Evolutionary conservation across 1,140 invertebrate species (phyloP).

Genomic region (Lucilia cuprina): DNA sequence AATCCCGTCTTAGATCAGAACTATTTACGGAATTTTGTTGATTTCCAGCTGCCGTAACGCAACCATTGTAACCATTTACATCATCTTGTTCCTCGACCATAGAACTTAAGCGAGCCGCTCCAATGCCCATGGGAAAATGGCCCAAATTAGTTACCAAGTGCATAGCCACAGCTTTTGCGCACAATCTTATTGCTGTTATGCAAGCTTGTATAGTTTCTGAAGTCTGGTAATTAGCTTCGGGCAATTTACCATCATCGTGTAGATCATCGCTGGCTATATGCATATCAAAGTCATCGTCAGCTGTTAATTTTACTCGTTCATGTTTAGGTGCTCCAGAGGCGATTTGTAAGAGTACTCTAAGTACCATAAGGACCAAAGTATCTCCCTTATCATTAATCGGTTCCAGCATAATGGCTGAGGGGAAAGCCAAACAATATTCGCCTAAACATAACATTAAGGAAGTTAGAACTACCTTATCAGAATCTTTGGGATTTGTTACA

Average conservation of each 20-base stretch:
- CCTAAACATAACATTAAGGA: slow-evolving; percentile 88
- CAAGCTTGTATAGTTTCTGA: slow-evolving; percentile 64
- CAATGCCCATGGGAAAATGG: slow-evolving; percentile 89
- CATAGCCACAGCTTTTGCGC: slow-evolving; percentile 75
- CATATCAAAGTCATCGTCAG: slow-evolving; percentile 73
- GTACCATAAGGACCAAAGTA: slow-evolving; percentile 67
- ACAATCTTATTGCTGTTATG: slow-evolving; percentile 68
- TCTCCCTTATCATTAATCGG: slow-evolving; percentile 63
- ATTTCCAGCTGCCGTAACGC: not conserved
- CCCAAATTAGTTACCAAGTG: slow-evolving; percentile 88
- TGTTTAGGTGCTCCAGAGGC: slow-evolving; percentile 60
- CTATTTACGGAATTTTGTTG: slow-evolving; percentile 37
- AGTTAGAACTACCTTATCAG: slow-evolving; percentile 78
- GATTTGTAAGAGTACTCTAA: slow-evolving; percentile 64
- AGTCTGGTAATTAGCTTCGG: slow-evolving; percentile 59
- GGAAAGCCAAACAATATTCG: slow-evolving; percentile 85
- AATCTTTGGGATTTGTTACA: slow-evolving; percentile 64
- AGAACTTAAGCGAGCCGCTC: slow-evolving; percentile 77
- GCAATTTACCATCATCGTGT: slow-evolving; percentile 54
- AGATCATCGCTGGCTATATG: slow-evolving; percentile 75
- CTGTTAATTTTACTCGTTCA: slow-evolving; percentile 58
- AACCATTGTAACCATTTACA: slow-evolving; percentile 59
- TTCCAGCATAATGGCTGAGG: slow-evolving; percentile 48
- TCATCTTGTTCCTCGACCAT: slow-evolving; percentile 93
- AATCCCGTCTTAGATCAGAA: slow-evolving; percentile 49